Base-by-base conservation (phyloP, 2,888 invertebrate genomes). In the Parelbella ahira region DNA sequence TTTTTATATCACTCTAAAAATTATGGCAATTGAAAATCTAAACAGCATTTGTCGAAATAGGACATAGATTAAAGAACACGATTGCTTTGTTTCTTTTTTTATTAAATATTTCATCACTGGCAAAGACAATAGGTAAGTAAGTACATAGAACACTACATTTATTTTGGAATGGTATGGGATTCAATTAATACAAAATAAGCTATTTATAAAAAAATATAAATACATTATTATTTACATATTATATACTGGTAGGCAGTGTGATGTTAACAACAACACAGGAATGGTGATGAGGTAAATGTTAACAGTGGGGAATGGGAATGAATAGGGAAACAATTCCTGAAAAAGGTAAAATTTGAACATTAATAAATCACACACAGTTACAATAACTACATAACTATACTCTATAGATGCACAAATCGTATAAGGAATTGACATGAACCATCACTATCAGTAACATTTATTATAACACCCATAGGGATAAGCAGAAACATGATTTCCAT, bases 41-140 rank as follows among this genome's bases (percentile, higher is more conserved):
- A 13, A 34, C 8, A 33, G 27, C 11, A 5, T 11, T 24, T 9
- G 10, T 37, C 36, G 27, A 27, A 37, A 27, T 37, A 27, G 25
- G 28, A 23, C 8, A 23, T 15, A 29, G 29, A 29, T n/a, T n/a
- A n/a, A n/a, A n/a, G n/a, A n/a, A n/a, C n/a, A n/a, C n/a, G n/a
- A n/a, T n/a, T n/a, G n/a, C n/a, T n/a, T n/a, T n/a, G n/a, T n/a
- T n/a, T n/a, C n/a, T n/a, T n/a, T n/a, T n/a, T 13, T 13, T 37
- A 9, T 7, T 25, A 19, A 38, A n/a, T n/a, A n/a, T n/a, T 34
- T 49, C 53, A 53, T 54, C 54, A 54, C 53, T 47, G 37, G 36
- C 37, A 41, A 54, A 53, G 53, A 53, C 54, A 54, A 53, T 51
- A 48, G 49, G 36, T 51, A 21, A 15, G 9, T n/a, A 11, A 18